Conservation (phyloP, 2,888 invertebrate genomes). For the Hedychridium roseum region DNA sequence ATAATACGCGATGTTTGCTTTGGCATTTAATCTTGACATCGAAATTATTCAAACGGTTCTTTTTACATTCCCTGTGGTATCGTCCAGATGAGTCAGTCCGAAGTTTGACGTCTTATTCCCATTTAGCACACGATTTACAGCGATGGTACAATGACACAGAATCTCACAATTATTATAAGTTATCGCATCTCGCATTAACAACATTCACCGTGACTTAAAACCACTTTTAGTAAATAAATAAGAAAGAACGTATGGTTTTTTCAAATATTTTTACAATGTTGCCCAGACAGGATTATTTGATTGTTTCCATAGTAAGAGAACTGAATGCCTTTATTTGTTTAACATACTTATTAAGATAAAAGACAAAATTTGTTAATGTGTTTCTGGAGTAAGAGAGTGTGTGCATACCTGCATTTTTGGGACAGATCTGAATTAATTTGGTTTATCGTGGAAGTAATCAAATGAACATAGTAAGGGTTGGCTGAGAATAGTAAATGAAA, state of each 20-base stretch:
- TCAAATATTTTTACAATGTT: slow-evolving; percentile 3
- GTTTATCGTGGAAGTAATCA: no score
- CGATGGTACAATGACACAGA: no score
- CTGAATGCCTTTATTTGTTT: slow-evolving; percentile 9
- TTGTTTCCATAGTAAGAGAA: slow-evolving; percentile 9
- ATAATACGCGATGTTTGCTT: slow-evolving; percentile 10
- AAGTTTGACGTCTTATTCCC: slow-evolving; percentile 9
- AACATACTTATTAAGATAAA: no score
- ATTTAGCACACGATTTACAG: not conserved
- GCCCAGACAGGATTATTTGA: not conserved
- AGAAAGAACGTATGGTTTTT: no score
- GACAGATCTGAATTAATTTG: no score
- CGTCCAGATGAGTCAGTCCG: slow-evolving; percentile 23
- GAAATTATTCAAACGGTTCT: slow-evolving; percentile 28
- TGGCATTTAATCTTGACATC: slow-evolving; percentile 18
- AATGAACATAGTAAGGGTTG: no score
- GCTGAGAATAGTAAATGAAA: no score
- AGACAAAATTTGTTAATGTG: no score
- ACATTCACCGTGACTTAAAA: slow-evolving; percentile 59
- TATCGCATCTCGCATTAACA: slow-evolving; percentile 37
- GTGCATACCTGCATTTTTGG: no score
- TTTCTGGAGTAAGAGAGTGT: no score
- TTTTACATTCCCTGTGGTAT: slow-evolving; percentile 19
- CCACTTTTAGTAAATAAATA: no score
- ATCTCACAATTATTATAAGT: slow-evolving; percentile 15